phyloP scores from a whole-genome alignment of 2,797 vertebrate species.

The Lycodopsis pacificus region DNA sequence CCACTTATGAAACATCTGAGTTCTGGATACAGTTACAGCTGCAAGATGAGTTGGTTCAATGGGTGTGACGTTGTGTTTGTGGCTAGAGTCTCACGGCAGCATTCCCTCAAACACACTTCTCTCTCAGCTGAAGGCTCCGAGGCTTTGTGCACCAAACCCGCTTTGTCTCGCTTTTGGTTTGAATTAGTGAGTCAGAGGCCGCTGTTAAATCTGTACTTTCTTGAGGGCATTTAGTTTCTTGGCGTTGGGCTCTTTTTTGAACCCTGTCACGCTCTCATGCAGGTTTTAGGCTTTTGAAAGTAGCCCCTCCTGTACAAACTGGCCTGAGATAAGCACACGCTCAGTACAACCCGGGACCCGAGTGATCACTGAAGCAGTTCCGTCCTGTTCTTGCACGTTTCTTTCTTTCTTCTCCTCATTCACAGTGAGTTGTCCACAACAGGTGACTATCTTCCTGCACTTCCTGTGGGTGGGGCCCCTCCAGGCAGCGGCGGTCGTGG shows the following conservation, averaged over 20 bases:
- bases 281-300: conserved; percentile 21
- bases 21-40: not conserved
- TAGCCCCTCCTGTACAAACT: not conserved
- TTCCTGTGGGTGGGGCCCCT: conserved; percentile 94
- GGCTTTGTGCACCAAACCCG: conserved; percentile 12
- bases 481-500: conserved; percentile 89
- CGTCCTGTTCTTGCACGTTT: no score
- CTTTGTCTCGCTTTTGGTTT: conserved; percentile 34
- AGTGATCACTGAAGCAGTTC: no score
- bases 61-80: not conserved
- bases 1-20: not conserved
- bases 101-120: not conserved
- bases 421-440: not conserved
- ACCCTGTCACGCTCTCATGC: conserved; percentile 1
- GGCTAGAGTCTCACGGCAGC: not conserved
- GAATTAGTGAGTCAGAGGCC: conserved; percentile 32
- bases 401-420: not conserved
- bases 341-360: no score
- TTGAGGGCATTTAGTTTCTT: conserved; percentile 22
- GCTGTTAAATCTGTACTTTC: conserved; percentile 31
- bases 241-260: conserved; percentile 30
- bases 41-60: not conserved
- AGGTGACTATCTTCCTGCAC: conserved; percentile 95
- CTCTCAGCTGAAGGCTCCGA: not conserved
- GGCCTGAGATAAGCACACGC: no score